A percentile compares a stretch with the other conserved stretches of the same genome.
These are phyloP conservation scores for Halictus rubicundus DNA, from an alignment of 1,140 invertebrate genomes.

Conservation along the genomic window DNA sequence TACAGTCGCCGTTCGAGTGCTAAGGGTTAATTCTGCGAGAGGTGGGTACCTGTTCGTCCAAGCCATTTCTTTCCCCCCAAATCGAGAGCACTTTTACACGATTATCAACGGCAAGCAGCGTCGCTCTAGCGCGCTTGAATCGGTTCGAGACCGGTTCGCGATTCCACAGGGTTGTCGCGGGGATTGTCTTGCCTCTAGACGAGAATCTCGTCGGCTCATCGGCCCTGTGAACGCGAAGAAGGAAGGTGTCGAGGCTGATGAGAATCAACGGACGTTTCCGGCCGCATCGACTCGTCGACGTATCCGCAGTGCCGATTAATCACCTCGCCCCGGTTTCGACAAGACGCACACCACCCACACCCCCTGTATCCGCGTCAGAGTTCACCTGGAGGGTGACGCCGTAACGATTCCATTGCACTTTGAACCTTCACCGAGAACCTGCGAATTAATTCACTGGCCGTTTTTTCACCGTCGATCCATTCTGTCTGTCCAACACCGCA, in stretches of 20 bases:
- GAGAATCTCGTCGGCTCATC: not conserved
- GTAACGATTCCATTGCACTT: slow-evolving; percentile 24
- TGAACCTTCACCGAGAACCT: not conserved
- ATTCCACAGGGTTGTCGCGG: slow-evolving; percentile 42
- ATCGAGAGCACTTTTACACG: no score
- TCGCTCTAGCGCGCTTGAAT: no score
- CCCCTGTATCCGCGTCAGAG: slow-evolving; percentile 18
- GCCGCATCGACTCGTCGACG: slow-evolving; percentile 57
- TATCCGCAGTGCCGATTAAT: slow-evolving; percentile 59
- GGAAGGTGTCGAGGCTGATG: slow-evolving; percentile 6
- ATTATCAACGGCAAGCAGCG: no score
- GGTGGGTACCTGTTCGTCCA: no score
- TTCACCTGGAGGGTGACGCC: slow-evolving; percentile 19
- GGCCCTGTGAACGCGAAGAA: not conserved
- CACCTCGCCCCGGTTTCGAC: slow-evolving; percentile 56
- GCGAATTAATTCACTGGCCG: not conserved
- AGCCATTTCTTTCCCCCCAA: no score
- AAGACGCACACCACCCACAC: slow-evolving; percentile 20
- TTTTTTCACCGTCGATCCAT: no score
- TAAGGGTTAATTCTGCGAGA: no score
- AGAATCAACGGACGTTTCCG: slow-evolving; percentile 35
- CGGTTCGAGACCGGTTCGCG: slow-evolving; percentile 4
- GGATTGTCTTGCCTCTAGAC: slow-evolving; percentile 21
- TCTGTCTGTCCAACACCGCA: no score
- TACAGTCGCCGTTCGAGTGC: no score